These are phyloP conservation scores for Meteorus sp. DNA, from an alignment of 1,140 invertebrate genomes.

Conservation along the genomic window DNA sequence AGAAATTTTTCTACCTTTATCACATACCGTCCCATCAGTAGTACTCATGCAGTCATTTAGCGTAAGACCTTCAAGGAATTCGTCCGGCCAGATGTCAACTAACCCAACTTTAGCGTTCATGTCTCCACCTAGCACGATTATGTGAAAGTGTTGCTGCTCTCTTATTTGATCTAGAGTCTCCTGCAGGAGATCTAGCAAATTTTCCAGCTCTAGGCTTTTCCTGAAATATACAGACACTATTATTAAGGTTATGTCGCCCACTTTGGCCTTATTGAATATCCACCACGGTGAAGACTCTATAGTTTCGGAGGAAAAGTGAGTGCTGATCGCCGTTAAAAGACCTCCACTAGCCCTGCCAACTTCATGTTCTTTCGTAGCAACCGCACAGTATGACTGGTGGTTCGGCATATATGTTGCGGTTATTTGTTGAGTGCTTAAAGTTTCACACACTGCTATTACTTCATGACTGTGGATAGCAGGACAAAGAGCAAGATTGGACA, in stretches of 20 bases:
- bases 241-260: not conserved
- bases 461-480: not conserved
- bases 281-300: not conserved
- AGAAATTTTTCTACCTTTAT: not conserved
- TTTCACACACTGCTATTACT: not conserved
- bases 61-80: not conserved
- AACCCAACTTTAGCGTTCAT: slow-evolving; percentile 5
- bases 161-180: not conserved
- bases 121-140: not conserved
- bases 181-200: not conserved
- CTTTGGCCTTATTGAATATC: not conserved
- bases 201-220: not conserved
- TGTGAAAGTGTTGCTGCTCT: slow-evolving; percentile 1
- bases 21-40: not conserved
- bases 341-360: not conserved
- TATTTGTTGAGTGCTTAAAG: not conserved
- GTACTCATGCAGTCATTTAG: not conserved
- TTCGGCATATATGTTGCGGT: not conserved
- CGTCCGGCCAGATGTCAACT: not conserved
- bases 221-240: slow-evolving; percentile 8
- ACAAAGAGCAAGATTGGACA: not conserved
- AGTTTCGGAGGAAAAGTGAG: slow-evolving; percentile 5
- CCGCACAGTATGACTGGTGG: not conserved
- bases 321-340: slow-evolving; percentile 21
- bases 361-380: not conserved